Conservation (phyloP, 2,888 invertebrate species). For the Xanthorhoe spadicearia region DNA sequence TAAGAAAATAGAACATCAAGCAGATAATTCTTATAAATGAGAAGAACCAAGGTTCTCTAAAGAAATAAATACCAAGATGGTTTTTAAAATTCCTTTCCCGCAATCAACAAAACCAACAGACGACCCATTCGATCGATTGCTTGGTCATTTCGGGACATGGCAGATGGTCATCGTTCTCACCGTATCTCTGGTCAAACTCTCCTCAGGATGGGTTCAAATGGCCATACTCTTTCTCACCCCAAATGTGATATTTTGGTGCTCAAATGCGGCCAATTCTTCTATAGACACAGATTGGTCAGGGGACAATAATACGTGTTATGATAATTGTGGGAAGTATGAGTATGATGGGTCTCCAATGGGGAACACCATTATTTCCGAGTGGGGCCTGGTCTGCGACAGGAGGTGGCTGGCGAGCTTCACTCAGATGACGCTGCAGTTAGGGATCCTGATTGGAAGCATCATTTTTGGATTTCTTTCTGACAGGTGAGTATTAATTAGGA, state of each 20-base stretch:
- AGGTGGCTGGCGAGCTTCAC: constrained; percentile 88
- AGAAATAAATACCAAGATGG: constrained; percentile 54
- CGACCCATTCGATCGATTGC: constrained; percentile 65
- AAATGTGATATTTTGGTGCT: constrained; percentile 28
- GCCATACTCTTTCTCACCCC: constrained; percentile 88
- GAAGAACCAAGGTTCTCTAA: not conserved
- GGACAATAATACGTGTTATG: constrained; percentile 74
- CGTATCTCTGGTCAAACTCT: constrained; percentile 89
- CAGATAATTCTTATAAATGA: not conserved
- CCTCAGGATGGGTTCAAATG: constrained; percentile 91
- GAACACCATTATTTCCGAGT: constrained; percentile 89
- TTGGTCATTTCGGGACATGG: constrained; percentile 87
- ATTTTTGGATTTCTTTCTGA: constrained; percentile 90
- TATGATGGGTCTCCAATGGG: constrained; percentile 87
- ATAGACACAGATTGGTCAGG: constrained; percentile 27
- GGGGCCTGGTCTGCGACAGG: constrained; percentile 89
- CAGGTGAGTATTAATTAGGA: constrained; percentile 74
- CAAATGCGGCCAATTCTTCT: not conserved
- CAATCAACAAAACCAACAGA: constrained; percentile 54
- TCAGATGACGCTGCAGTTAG: constrained; percentile 90
- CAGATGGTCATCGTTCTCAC: constrained; percentile 87
- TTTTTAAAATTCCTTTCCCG: constrained; percentile 49
- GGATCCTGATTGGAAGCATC: constrained; percentile 89
- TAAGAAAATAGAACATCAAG: not conserved
- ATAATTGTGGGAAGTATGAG: constrained; percentile 80